phyloP scores from a whole-genome alignment of 2,888 invertebrate species.

The Panopea generosa region DNA sequence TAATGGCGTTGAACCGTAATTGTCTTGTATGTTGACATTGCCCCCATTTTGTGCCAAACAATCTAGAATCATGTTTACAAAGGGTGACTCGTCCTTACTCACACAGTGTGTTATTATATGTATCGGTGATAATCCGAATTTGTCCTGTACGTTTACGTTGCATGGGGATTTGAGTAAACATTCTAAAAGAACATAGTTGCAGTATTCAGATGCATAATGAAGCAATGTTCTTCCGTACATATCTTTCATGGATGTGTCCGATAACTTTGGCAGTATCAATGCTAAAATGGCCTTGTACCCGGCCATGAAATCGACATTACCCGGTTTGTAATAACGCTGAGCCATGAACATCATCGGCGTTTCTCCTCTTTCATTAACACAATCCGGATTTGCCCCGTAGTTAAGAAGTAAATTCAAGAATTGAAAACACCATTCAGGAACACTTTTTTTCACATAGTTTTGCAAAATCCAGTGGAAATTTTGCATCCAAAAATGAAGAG shows the following conservation, averaged over 20 bases:
- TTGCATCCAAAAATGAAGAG: constrained; percentile 30
- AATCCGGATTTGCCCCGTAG: constrained; percentile 13
- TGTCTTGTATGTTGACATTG: constrained; percentile 28
- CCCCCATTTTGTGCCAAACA: constrained; percentile 9
- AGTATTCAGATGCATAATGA: constrained; percentile 18
- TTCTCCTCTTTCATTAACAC: constrained; percentile 14
- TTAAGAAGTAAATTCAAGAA: constrained; percentile 17
- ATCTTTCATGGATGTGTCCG: not conserved
- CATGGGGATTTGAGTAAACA: not conserved
- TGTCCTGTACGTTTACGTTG: constrained; percentile 6
- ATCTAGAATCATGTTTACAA: constrained; percentile 1
- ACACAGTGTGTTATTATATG: constrained; percentile 21
- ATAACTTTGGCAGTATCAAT: too few species aligned
- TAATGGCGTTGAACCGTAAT: constrained; percentile 31
- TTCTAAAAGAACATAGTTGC: constrained; percentile 14
- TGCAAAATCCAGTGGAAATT: constrained; percentile 20
- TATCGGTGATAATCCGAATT: constrained; percentile 16
- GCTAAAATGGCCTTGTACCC: too few species aligned
- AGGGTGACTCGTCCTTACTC: constrained; percentile 2
- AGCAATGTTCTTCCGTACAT: constrained; percentile 18
- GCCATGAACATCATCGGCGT: constrained; percentile 11
- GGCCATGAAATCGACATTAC: not conserved
- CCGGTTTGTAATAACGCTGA: constrained; percentile 30
- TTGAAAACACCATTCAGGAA: not conserved
- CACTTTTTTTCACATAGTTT: not conserved